phyloP scores from a whole-genome alignment of 2,888 invertebrate species.

The Stramonita haemastoma region DNA sequence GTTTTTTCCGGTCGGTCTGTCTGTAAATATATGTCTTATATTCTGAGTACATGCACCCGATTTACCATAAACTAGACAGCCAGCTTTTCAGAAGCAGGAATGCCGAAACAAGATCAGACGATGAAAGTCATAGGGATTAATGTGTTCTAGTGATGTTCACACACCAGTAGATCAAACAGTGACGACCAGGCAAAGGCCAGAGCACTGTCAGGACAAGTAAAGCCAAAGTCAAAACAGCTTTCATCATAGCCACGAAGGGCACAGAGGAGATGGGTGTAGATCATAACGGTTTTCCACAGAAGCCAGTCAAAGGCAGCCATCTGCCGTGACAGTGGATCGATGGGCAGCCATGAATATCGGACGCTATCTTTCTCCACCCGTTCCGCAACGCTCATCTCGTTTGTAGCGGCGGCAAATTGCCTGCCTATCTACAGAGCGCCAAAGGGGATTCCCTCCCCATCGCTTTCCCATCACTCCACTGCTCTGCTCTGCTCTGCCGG shows the following conservation, averaged over 20 bases:
- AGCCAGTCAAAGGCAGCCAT: no score
- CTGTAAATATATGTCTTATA: neutral
- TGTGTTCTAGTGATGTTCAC: no score
- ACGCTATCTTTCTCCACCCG: neutral
- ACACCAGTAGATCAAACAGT: no score
- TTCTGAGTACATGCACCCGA: no score
- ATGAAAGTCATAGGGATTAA: no score
- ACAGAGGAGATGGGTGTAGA: neutral
- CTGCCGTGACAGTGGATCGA: neutral
- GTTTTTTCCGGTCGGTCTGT: neutral
- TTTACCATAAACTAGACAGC: no score
- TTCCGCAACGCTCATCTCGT: neutral
- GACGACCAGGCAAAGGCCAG: no score
- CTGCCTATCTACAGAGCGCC: neutral
- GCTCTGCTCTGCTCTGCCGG: neutral
- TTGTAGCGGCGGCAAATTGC: neutral
- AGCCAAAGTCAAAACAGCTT: no score
- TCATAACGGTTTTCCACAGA: no score
- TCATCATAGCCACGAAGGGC: neutral
- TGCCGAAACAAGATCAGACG: no score
- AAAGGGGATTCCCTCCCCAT: neutral
- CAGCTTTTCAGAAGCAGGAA: no score
- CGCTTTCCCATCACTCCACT: neutral
- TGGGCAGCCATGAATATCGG: conserved; percentile 11
- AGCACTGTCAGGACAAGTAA: no score